These are phyloP conservation scores for Zingel zingel DNA, from an alignment of 2,113 vertebrate species.

Conservation along the genomic window DNA sequence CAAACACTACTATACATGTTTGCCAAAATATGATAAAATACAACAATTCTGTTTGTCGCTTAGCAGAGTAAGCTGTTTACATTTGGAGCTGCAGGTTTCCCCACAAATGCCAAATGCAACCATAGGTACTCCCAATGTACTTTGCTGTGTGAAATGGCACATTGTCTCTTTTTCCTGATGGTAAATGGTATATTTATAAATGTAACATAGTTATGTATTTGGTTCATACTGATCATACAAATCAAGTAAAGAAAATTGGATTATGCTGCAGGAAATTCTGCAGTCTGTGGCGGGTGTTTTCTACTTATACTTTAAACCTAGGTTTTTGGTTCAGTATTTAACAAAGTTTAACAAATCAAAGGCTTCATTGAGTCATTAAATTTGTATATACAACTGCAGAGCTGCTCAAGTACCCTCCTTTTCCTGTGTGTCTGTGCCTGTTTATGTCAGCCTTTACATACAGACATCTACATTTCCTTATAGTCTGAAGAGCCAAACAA, in stretches of 20 bases:
- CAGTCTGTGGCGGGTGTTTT: not conserved
- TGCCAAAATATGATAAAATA: not conserved
- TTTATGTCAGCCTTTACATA: conserved; percentile 46
- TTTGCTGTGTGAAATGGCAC: not conserved
- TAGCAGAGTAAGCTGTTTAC: not conserved
- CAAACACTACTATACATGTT: not conserved
- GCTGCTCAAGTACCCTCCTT: conserved; percentile 9
- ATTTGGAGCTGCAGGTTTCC: no score
- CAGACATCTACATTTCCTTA: conserved; percentile 64
- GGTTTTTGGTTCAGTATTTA: not conserved
- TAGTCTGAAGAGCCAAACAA: conserved; percentile 65
- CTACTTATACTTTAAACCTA: no score
- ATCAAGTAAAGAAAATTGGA: not conserved
- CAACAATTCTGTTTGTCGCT: not conserved
- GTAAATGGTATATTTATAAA: not conserved
- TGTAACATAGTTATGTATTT: not conserved
- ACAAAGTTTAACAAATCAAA: conserved; percentile 18
- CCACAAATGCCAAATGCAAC: no score
- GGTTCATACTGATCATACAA: not conserved
- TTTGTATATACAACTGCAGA: conserved; percentile 17
- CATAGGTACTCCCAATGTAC: no score
- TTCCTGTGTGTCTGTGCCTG: conserved; percentile 50
- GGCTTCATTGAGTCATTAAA: conserved; percentile 31
- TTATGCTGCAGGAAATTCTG: not conserved
- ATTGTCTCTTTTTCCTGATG: not conserved